These are phyloP conservation scores for Nibea coibor DNA, from an alignment of 2,113 vertebrate species.

Conservation along the genomic window DNA sequence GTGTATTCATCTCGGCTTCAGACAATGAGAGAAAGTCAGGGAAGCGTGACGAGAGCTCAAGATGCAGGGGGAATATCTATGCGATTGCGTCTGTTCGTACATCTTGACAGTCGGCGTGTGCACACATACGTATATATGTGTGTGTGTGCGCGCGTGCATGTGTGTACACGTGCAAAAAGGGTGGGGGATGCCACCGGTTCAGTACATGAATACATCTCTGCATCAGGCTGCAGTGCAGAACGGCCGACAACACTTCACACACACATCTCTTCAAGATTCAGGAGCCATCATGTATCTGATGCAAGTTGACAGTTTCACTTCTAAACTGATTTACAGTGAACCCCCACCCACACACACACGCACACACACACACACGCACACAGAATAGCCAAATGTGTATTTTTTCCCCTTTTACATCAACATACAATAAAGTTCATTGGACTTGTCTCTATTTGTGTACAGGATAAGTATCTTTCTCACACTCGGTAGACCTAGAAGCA, in stretches of 20 bases:
- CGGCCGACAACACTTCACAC: conserved; percentile 7
- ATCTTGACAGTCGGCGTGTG: conserved; percentile 44
- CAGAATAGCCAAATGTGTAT: conserved; percentile 40
- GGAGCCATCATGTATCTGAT: conserved; percentile 48
- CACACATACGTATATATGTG: not conserved
- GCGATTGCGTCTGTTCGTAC: conserved; percentile 65
- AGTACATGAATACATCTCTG: conserved; percentile 36
- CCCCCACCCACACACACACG: conserved; percentile 7
- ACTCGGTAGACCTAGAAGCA: conserved; percentile 4
- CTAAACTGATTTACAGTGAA: conserved; percentile 55
- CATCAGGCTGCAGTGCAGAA: conserved; percentile 52
- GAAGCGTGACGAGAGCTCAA: conserved; percentile 76
- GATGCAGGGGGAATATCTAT: conserved; percentile 75
- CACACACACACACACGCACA: not conserved
- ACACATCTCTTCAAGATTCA: conserved; percentile 40
- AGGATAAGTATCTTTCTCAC: conserved; percentile 18
- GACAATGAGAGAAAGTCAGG: conserved; percentile 78
- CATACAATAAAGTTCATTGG: conserved; percentile 23
- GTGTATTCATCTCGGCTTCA: conserved; percentile 68
- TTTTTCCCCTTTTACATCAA: not conserved
- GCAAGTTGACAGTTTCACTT: conserved; percentile 60
- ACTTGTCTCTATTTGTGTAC: not conserved
- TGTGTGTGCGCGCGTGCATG: not conserved
- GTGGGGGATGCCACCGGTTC: conserved; percentile 14
- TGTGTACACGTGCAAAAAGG: not conserved